Percentiles rank a stretch among this genome's conserved stretches.
phyloP scores from a whole-genome alignment of 2,797 vertebrate genomes.

The Miopithecus talapoin region DNA sequence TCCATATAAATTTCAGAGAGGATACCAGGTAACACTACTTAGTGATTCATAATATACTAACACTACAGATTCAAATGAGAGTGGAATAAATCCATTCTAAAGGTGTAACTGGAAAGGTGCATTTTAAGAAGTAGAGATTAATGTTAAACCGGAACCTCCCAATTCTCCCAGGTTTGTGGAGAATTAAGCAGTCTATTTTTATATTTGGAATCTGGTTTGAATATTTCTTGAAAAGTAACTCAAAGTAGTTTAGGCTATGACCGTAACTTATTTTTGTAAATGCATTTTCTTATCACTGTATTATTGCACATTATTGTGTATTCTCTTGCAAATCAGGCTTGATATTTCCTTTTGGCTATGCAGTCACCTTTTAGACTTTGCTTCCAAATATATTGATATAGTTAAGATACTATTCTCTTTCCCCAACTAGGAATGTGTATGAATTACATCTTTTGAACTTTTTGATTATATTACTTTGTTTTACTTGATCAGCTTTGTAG shows the following conservation, averaged over 20 bases:
- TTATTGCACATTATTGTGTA: not conserved
- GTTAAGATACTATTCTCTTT: not conserved
- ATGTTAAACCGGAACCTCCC: not conserved
- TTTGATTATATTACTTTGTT: not conserved
- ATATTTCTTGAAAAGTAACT: constrained; percentile 47
- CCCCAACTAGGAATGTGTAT: not conserved
- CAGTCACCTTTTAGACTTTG: not conserved
- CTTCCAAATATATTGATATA: not conserved
- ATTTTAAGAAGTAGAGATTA: constrained; percentile 7
- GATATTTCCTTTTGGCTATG: not conserved
- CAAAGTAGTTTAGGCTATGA: constrained; percentile 24
- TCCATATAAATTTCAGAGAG: constrained; percentile 1
- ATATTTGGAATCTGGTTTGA: constrained; percentile 4
- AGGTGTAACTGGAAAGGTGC: not conserved
- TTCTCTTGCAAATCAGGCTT: constrained; percentile 5
- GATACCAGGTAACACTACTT: not conserved
- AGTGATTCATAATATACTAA: not conserved
- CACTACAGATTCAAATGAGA: not conserved
- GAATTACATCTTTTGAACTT: constrained; percentile 3
- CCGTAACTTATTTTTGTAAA: not conserved
- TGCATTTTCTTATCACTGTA: not conserved
- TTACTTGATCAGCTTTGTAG: not conserved
- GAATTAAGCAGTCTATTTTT: constrained; percentile 19
- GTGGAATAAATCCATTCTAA: not conserved
- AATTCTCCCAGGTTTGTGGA: not conserved